A percentile compares a stretch with the other conserved stretches of the same genome.
These are phyloP conservation scores for Euleptes europaea DNA, from an alignment of 2,113 vertebrate species.

Conservation along the genomic window DNA sequence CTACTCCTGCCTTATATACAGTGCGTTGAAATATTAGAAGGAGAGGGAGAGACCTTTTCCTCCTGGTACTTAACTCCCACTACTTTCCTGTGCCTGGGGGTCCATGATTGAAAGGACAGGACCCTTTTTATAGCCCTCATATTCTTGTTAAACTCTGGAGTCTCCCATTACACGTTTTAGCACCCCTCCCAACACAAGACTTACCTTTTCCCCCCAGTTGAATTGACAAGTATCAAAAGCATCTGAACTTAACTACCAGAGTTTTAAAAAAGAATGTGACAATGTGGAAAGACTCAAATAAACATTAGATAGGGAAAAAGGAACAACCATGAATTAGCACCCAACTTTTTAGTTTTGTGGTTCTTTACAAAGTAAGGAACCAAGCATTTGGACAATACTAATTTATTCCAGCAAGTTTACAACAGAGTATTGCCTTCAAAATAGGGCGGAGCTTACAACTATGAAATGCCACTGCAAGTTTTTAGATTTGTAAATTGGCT, in stretches of 20 bases:
- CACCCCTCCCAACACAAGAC: too few relatives aligned
- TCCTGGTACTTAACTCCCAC: too few relatives aligned
- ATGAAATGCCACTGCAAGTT: background rate
- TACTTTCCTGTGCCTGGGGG: too few relatives aligned
- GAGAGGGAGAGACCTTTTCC: too few relatives aligned
- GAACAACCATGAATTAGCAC: background rate
- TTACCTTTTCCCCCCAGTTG: too few relatives aligned
- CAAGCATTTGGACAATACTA: background rate
- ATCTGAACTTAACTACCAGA: background rate
- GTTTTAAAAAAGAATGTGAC: background rate
- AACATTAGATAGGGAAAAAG: background rate
- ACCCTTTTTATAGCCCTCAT: too few relatives aligned
- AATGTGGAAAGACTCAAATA: background rate
- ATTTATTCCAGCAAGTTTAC: background rate
- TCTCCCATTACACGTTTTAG: too few relatives aligned
- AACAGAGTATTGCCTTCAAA: background rate
- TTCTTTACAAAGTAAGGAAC: background rate
- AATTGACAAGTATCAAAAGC: too few relatives aligned
- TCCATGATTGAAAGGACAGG: too few relatives aligned
- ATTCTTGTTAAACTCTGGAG: too few relatives aligned
- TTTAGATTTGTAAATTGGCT: background rate
- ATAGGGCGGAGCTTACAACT: background rate
- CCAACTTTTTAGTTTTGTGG: background rate
- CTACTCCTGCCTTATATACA: too few relatives aligned
- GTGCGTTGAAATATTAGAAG: too few relatives aligned